Base-by-base conservation (phyloP, 2,888 invertebrate genomes). In the Meloe dianella region DNA sequence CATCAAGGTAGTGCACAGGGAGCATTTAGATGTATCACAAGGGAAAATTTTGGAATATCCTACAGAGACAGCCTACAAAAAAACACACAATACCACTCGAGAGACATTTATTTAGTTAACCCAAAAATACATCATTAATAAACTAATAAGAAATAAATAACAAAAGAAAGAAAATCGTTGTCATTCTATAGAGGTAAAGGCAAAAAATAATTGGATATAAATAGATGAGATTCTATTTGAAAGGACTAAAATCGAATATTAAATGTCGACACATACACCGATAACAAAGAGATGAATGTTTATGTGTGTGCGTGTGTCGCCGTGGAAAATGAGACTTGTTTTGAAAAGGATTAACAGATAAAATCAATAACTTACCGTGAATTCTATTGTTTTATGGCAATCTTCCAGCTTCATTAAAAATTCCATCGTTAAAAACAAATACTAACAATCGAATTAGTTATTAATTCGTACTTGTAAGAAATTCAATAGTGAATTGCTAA, bases 81-180 rank as follows among this genome's bases (percentile, higher is more conserved):
- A 47, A 47, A 57, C n/a, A 61, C 47, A 63, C 60, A 66, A 22
- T 63, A 63, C 60, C 17, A 47, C 64, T 35, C 57, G 30, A n/a
- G 67, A 56, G 63, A 67, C 27, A 0, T 12, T 60, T 27, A 57
- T 47, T 60, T 14, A 29, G 38, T 35, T 24, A 62, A 20, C 47
- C 47, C 20, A 47, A 47, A 47, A 47, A 17, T 41, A 41, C 5
- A 5, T 0, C 17, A 41, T 41, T 41, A 17, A 17, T 17, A 20
- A 47, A 47, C 41, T 8, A 14, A n/a, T 17, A 41, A 17, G n/a
- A 17, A 17, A 12, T n/a, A 5, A 6, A 41, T n/a, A 41, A 41
- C n/a, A 10, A 32, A 41, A n/a, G n/a, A n/a, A n/a, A n/a, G n/a
- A n/a, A 17, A 20, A 20, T 20, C 8, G 20, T 20, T 1, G 9